Evolutionary conservation across 2,888 invertebrate genomes (phyloP), one percentile per base, ranked within the genome.

Genomic region (Augochlorella aurata): DNA sequence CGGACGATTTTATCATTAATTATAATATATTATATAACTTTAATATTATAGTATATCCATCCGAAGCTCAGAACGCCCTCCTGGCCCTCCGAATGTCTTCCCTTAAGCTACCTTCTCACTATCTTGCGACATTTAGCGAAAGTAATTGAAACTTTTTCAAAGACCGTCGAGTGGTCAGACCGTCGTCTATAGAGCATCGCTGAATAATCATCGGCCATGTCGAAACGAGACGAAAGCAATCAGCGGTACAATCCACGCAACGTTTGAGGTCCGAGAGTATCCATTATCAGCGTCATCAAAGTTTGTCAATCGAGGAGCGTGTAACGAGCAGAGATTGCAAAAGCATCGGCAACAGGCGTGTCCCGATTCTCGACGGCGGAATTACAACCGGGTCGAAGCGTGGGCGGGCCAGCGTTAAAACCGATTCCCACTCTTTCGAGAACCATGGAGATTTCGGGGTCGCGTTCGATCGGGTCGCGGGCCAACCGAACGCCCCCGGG

Each of bases 341-440:
- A 54, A 58, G 54, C 54, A 58, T 47, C 71, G 71, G 58, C 69
- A 44, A 50, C 69, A 21, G 63, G 66, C 49, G 38, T 49, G 65
- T 68, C 14, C n/a, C 50, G 29, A n/a, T 45, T 58, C 50, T 38
- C n/a, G 61, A 21, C 45, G n/a, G 16, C 14, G 72, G 47, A 70
- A 79, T 77, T 77, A 77, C 69, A 58, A 8, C 12, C 47, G 58
- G 58, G 21, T 58, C 44, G 50, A 21, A 52, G 18, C 61, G 76
- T 45, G 69, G 65, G 29, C 65, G 16, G 66, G 52, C 54, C 12
- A 54, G 24, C 70, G 52, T 71, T 79, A 79, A 79, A 79, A 67
- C 49, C 71, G 71, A 72, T 79, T 79, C 67, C 58, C 21, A 58
- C 58, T 79, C 71, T 79, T 79, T 68, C 72, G n/a, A n/a, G 38